Conservation (phyloP, 2,797 vertebrate species). For the Urophycis tenuis region DNA sequence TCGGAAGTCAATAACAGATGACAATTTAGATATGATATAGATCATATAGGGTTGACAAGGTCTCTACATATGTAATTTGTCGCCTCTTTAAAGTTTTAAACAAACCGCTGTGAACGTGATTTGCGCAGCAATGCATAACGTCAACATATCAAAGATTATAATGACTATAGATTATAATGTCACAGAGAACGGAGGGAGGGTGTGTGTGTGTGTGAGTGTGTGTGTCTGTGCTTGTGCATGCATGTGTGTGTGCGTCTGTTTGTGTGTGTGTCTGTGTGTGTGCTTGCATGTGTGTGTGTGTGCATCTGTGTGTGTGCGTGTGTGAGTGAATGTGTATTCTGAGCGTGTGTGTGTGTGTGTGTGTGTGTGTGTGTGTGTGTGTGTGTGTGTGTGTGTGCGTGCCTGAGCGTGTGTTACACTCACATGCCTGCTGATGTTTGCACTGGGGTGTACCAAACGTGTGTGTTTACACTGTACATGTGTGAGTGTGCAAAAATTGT, state of each 20-base stretch:
- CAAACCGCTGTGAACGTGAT: too few relatives aligned
- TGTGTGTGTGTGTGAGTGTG: constrained; percentile 12
- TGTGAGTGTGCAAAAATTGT: constrained; percentile 5
- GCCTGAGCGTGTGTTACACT: neutral
- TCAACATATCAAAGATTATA: neutral
- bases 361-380: neutral
- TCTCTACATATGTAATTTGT: too few relatives aligned
- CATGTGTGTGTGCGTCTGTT: neutral
- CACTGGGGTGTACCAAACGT: neutral
- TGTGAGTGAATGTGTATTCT: neutral
- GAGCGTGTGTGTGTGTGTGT: neutral
- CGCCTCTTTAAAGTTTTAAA: too few relatives aligned
- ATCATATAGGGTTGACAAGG: too few relatives aligned
- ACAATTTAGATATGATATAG: too few relatives aligned
- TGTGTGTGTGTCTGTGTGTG: constrained; percentile 2
- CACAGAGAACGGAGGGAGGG: constrained; percentile 18
- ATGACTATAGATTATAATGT: too few relatives aligned
- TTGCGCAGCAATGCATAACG: neutral
- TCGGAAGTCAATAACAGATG: too few relatives aligned
- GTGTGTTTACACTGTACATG: constrained; percentile 1
- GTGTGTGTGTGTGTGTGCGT: neutral
- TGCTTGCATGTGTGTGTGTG: neutral
- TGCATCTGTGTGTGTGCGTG: neutral
- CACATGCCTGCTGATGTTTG: constrained; percentile 3
- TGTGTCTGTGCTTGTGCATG: neutral